These are phyloP conservation scores for Cyanocitta stelleri DNA, from an alignment of 2,113 vertebrate genomes.

Conservation along the genomic window DNA sequence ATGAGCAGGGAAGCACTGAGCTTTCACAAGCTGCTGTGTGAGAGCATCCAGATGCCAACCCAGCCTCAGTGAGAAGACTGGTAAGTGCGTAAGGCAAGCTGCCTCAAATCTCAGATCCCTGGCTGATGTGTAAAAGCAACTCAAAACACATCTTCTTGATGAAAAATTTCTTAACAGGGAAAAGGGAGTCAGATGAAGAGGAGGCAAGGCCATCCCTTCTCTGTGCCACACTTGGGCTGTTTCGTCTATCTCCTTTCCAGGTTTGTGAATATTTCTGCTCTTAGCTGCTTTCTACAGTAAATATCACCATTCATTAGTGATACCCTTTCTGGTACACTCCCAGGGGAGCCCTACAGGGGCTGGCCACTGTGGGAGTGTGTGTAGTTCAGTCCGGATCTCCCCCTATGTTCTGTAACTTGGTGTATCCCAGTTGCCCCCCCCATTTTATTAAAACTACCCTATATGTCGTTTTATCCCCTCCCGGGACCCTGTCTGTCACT, in stretches of 20 bases:
- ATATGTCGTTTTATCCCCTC: too few species aligned
- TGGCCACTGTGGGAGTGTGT: too few species aligned
- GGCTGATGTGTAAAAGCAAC: not conserved
- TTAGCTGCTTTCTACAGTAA: not conserved
- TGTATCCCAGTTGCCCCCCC: too few species aligned
- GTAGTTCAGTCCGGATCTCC: too few species aligned
- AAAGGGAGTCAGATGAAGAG: not conserved
- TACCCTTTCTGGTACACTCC: not conserved
- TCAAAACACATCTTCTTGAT: not conserved
- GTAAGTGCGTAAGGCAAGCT: fast-evolving
- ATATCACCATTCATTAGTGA: not conserved
- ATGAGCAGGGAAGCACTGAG: not conserved
- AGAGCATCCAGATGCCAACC: not conserved
- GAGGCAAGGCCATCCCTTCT: not conserved
- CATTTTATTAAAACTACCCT: too few species aligned
- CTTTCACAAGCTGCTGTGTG: not conserved
- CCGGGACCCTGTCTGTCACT: too few species aligned
- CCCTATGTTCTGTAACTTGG: too few species aligned
- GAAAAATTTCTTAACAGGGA: not conserved
- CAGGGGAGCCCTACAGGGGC: not conserved
- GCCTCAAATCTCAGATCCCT: not conserved
- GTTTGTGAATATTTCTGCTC: not conserved
- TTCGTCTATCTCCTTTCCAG: not conserved
- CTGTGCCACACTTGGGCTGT: not conserved
- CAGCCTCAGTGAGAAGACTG: not conserved